A percentile compares a stretch with the other conserved stretches of the same genome.
Evolutionary conservation across 30 jellyfish, hydroid and myxozoan genomes (phyloP).

Genomic region (Clytia hemisphaerica): DNA sequence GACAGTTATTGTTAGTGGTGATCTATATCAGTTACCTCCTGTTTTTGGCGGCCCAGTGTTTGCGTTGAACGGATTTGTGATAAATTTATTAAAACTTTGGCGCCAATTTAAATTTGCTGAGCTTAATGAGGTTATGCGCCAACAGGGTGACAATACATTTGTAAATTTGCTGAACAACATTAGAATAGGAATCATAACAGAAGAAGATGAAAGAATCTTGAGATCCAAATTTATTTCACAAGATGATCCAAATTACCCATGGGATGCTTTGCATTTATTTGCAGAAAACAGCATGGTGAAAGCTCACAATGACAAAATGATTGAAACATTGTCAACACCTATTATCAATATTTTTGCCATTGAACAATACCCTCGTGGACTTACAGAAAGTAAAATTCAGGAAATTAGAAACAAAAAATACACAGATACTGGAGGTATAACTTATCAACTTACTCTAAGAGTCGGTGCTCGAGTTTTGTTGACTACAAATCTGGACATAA

Average conservation of each 20-base stretch:
- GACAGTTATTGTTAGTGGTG: not conserved
- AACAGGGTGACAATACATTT: slow-evolving; percentile 1
- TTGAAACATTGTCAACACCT: not conserved
- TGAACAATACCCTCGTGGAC: not conserved
- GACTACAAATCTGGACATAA: slow-evolving; percentile 5
- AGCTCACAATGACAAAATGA: not conserved
- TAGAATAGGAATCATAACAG: not conserved
- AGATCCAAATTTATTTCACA: not conserved
- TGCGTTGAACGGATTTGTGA: not conserved
- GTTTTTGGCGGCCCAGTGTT: not conserved
- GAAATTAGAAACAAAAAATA: not conserved
- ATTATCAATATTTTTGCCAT: too few relatives aligned
- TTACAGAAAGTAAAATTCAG: not conserved
- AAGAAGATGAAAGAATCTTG: not conserved
- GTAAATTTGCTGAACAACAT: not conserved
- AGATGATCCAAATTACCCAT: not conserved
- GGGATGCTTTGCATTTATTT: slow-evolving; percentile 18
- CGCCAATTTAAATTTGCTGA: slow-evolving; percentile 3
- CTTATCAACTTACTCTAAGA: not conserved
- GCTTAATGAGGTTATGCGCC: not conserved
- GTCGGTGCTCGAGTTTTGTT: slow-evolving; percentile 20
- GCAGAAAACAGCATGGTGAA: not conserved
- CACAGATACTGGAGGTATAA: not conserved
- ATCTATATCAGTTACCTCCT: slow-evolving; percentile 5
- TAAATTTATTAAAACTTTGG: too few relatives aligned